Evolutionary conservation across 2,797 vertebrate genomes (phyloP).

Genomic region (Apogon hyalosoma): DNA sequence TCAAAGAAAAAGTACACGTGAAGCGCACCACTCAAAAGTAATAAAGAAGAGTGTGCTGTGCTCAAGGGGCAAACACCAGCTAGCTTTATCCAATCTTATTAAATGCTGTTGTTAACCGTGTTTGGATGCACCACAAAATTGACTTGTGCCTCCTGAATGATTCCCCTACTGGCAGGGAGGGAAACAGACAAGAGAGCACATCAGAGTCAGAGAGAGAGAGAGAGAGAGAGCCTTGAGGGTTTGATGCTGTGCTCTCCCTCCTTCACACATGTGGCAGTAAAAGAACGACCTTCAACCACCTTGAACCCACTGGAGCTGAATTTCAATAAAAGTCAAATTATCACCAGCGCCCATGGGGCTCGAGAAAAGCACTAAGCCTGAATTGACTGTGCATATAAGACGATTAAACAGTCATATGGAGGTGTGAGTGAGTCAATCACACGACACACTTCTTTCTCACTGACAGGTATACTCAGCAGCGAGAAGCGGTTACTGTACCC

Average conservation of each 20-base stretch:
- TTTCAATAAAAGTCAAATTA: slow-evolving; percentile 86
- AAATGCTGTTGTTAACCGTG: slow-evolving; percentile 72
- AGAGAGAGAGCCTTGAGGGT: slow-evolving; percentile 49
- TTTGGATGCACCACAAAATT: slow-evolving; percentile 73
- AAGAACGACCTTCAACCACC: slow-evolving; percentile 79
- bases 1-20: slow-evolving; percentile 24
- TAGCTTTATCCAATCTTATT: slow-evolving; percentile 65
- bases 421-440: slow-evolving; percentile 80
- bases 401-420: slow-evolving; percentile 77
- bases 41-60: slow-evolving; percentile 41
- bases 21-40: slow-evolving; percentile 37
- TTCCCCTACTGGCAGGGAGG: slow-evolving; percentile 38
- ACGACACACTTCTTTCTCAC: slow-evolving; percentile 51
- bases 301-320: slow-evolving; percentile 79
- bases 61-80: slow-evolving; percentile 44
- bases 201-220: slow-evolving; percentile 9
- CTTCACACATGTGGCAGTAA: slow-evolving; percentile 62
- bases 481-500: slow-evolving; percentile 48
- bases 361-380: slow-evolving; percentile 58
- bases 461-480: slow-evolving; percentile 28
- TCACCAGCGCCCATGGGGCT: slow-evolving; percentile 67
- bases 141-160: slow-evolving; percentile 56
- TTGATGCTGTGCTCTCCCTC: slow-evolving; percentile 34
- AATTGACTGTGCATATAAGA: slow-evolving; percentile 70
- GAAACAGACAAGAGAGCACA: slow-evolving; percentile 35